Base-by-base conservation (phyloP, 2,113 vertebrate genomes). In the Platysteira castanea region DNA sequence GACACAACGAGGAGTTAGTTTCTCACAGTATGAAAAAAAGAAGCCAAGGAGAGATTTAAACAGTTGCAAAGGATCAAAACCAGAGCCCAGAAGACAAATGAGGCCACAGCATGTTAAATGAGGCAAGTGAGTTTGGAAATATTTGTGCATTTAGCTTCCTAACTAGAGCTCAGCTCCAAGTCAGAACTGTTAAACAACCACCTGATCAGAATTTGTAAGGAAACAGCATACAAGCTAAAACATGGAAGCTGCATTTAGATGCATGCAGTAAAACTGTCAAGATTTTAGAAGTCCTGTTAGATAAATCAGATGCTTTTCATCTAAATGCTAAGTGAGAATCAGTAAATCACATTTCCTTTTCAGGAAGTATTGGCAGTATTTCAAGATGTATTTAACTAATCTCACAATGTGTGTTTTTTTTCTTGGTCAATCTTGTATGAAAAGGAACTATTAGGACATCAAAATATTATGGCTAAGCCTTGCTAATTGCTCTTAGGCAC, bases 51-150 rank as follows among this genome's bases (percentile, higher is more conserved):
- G 41, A 75, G 31, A 87, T 87, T 70, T 59, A 90, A 95, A 74
- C 68, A 78, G 68, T n/a, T 93, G 70, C 79, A 89, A 84, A 35
- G 20, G 54, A 93, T 90, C 63, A 90, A 78, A 95, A 78, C 21
- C 73, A 84, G 68, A 96, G 82, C 33, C 39, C 71, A 88, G 79
- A 81, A 94, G 64, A 94, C 68, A 93, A 93, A 91, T 74, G 78
- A 93, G 50, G 59, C 70, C 30, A 60, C 35, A 89, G 59, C 35
- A 85, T 73, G 82, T 85, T 90, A 96, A 96, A 95, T 74, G 93
- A 91, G 44, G 82, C 91, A 65, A 94, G 82, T 46, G 71, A 95
- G 56, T 95, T 75, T 95, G 73, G 71, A 92, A 93, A 93, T 56
- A 89, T 88, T 80, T 77, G 74, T 56, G 82, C 47, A 68, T 93